These are phyloP conservation scores for Pycnomerus fuliginosus DNA, from an alignment of 2,888 invertebrate genomes.

Conservation along the genomic window DNA sequence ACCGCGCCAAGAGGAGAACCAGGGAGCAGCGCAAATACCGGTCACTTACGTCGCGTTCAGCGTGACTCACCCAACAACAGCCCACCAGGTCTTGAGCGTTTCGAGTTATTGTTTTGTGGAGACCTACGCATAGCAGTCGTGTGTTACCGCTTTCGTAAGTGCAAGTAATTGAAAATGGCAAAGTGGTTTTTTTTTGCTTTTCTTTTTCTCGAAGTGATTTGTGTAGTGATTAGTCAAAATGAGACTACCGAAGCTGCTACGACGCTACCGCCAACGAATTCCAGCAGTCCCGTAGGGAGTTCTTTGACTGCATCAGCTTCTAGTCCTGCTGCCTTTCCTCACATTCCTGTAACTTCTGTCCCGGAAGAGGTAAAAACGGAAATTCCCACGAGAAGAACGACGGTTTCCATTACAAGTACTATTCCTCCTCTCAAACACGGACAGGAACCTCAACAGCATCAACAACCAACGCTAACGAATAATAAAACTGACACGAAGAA, in stretches of 20 bases:
- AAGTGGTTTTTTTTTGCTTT: constrained; percentile 9
- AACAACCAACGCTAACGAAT: too few species aligned
- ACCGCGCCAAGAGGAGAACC: not conserved
- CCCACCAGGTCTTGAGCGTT: constrained; percentile 11
- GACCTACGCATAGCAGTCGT: constrained; percentile 13
- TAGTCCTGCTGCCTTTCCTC: too few species aligned
- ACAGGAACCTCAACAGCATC: too few species aligned
- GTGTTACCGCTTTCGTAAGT: constrained; percentile 8
- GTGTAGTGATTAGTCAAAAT: constrained; percentile 7
- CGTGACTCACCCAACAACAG: constrained; percentile 17
- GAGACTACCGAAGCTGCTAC: constrained; percentile 1
- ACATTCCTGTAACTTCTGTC: too few species aligned
- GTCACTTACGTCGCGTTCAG: constrained; percentile 6
- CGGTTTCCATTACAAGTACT: too few species aligned
- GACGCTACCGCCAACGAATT: too few species aligned
- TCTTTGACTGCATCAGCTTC: too few species aligned
- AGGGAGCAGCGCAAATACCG: constrained; percentile 1
- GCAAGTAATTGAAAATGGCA: constrained; percentile 7
- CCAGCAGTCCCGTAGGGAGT: too few species aligned
- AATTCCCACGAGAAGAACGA: too few species aligned
- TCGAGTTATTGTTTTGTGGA: constrained; percentile 15
- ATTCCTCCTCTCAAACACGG: too few species aligned
- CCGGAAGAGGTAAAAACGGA: too few species aligned
- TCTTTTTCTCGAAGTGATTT: constrained; percentile 5
- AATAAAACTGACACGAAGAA: too few species aligned